phyloP scores from a whole-genome alignment of 2,113 vertebrate species.

The Vidua chalybeata region DNA sequence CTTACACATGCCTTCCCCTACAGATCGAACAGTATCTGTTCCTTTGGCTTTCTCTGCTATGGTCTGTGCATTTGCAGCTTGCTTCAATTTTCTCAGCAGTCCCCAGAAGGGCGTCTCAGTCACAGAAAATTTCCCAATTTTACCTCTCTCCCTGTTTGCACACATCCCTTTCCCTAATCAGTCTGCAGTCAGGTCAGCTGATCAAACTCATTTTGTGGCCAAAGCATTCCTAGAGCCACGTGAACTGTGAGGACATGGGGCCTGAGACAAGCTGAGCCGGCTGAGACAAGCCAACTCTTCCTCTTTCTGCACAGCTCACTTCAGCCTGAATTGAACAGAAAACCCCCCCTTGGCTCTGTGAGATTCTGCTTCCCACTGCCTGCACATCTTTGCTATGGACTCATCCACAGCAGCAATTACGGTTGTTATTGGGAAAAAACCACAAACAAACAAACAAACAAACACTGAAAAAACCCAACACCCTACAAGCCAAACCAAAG shows the following conservation, averaged over 20 bases:
- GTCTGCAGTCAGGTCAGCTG: neutral
- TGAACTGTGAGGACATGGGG: neutral
- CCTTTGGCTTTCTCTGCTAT: neutral
- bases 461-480: no score
- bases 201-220: neutral
- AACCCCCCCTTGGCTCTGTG: accelerated
- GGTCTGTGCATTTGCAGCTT: neutral
- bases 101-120: neutral
- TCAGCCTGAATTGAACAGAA: neutral
- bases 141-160: neutral
- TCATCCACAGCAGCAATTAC: neutral
- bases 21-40: neutral
- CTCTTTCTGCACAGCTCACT: neutral
- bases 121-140: neutral
- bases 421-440: neutral
- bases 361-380: neutral
- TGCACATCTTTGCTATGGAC: neutral
- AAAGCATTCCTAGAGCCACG: neutral
- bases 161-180: neutral
- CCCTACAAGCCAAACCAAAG: neutral
- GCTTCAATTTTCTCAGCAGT: neutral
- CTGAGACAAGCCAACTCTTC: neutral
- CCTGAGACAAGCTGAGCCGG: neutral
- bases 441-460: neutral
- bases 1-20: neutral